Conservation (phyloP, 2,888 invertebrate species). For the Amphipoea lucens region DNA sequence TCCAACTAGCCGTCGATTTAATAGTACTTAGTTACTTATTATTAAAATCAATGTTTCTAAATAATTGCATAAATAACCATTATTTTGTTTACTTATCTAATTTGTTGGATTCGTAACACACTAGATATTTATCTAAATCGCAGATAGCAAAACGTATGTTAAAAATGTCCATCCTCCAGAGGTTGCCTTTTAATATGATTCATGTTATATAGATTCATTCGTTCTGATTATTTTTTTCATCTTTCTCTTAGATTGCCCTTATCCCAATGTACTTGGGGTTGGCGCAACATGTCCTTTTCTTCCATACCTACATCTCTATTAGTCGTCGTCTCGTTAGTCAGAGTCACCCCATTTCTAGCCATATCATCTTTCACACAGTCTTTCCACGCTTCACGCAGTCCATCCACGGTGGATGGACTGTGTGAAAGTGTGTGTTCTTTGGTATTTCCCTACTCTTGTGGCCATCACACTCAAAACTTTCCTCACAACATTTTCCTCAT, state of each 20-base stretch:
- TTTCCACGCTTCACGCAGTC: not conserved
- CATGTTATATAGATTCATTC: too few species aligned
- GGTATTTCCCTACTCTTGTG: not conserved
- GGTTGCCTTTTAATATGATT: not conserved
- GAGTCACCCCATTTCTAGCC: not conserved
- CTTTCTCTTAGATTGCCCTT: not conserved
- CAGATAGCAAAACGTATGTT: not conserved
- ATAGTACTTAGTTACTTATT: not conserved
- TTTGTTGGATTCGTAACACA: not conserved
- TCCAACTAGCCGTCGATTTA: not conserved
- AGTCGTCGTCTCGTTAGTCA: not conserved
- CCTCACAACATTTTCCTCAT: not conserved
- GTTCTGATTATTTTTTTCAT: not conserved
- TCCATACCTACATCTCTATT: not conserved
- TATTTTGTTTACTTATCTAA: not conserved
- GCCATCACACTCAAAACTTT: not conserved
- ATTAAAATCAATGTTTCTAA: too few species aligned
- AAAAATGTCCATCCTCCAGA: not conserved
- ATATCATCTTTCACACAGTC: too few species aligned
- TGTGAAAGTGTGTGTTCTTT: too few species aligned
- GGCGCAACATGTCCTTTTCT: not conserved
- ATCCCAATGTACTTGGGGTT: not conserved
- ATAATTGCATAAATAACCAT: not conserved
- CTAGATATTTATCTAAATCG: not conserved
- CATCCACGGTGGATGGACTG: not conserved